These are phyloP conservation scores for Falco cherrug DNA, from an alignment of 2,797 vertebrate genomes.

Conservation along the genomic window DNA sequence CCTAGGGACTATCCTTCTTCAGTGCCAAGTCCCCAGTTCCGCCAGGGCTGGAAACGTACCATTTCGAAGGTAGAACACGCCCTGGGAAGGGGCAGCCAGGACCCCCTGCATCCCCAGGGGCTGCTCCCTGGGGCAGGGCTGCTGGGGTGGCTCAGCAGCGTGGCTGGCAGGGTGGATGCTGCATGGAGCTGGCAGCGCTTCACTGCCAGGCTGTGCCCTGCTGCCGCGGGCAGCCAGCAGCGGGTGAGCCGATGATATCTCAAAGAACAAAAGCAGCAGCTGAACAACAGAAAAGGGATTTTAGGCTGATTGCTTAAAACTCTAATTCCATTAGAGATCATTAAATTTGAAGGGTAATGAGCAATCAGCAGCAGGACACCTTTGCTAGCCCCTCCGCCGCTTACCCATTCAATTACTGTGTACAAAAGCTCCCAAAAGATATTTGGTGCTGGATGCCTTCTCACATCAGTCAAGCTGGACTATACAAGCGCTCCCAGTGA, in stretches of 20 bases:
- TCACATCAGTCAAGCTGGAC: neutral
- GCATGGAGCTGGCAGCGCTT: neutral
- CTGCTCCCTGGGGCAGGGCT: neutral
- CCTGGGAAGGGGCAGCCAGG: neutral
- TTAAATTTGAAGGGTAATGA: neutral
- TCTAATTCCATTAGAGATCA: neutral
- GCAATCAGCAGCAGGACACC: neutral
- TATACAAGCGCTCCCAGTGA: neutral
- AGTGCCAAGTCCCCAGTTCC: neutral
- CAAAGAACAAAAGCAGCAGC: neutral
- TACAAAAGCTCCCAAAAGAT: neutral
- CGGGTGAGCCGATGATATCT: neutral
- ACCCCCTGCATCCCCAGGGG: neutral
- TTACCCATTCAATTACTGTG: neutral
- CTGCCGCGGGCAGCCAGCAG: neutral
- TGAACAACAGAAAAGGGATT: neutral
- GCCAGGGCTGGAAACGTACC: neutral
- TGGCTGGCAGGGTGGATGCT: neutral
- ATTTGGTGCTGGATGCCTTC: neutral
- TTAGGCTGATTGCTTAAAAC: neutral
- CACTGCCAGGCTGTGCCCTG: fast-evolving
- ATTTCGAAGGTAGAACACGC: neutral
- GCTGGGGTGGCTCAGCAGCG: fast-evolving
- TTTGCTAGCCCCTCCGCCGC: neutral
- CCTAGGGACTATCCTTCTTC: neutral